Conservation (phyloP, 2,797 vertebrate species). For the Cynodonichthys magdalenae region DNA sequence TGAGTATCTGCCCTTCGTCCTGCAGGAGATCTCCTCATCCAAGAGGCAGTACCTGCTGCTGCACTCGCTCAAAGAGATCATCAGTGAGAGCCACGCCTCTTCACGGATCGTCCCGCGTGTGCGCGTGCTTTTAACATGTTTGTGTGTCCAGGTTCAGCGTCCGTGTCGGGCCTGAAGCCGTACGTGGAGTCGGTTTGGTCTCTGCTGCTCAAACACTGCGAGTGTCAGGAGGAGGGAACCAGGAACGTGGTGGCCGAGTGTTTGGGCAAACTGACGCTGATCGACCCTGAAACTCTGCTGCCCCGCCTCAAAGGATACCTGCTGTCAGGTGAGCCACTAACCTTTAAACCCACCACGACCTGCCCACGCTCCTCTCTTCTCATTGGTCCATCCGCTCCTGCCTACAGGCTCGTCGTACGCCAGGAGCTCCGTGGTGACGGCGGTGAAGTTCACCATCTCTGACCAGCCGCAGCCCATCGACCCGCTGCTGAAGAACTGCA, state of each 20-base stretch:
- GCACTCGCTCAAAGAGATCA: constrained; percentile 98
- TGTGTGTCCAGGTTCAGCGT: constrained; percentile 84
- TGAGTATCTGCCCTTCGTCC: constrained; percentile 96
- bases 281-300: constrained; percentile 95
- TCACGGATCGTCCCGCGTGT: too few species aligned
- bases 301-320: constrained; percentile 97
- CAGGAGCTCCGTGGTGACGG: constrained; percentile 96
- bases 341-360: too few species aligned
- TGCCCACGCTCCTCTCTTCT: too few species aligned
- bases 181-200: constrained; percentile 97
- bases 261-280: constrained; percentile 95
- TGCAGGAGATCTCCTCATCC: constrained; percentile 97
- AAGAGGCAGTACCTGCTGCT: constrained; percentile 97
- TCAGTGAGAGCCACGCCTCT: constrained; percentile 68
- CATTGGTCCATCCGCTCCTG: not conserved
- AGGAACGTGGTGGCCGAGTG: constrained; percentile 98
- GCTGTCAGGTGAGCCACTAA: constrained; percentile 84
- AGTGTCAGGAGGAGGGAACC: constrained; percentile 98
- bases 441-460: constrained; percentile 98
- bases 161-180: constrained; percentile 92
- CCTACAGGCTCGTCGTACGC: constrained; percentile 92
- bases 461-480: constrained; percentile 98
- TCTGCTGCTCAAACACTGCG: constrained; percentile 95
- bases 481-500: constrained; percentile 96
- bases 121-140: constrained; percentile 9